Conservation (phyloP, 1,140 invertebrate genomes). For the Euwallacea similis region DNA sequence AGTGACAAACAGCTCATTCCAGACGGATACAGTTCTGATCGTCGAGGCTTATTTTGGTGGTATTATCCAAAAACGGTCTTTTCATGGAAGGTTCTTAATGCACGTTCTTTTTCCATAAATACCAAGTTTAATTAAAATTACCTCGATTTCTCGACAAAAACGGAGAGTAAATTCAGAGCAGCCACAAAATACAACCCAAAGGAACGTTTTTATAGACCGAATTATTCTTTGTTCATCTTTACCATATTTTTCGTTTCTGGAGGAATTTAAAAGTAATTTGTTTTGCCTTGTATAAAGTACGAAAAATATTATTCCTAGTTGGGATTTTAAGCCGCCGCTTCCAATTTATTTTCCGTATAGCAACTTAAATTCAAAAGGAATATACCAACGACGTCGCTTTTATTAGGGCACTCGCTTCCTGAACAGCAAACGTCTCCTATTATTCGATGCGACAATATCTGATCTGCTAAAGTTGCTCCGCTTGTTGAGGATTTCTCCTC, state of each 20-base stretch:
- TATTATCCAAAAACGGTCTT: too few relatives aligned
- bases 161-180: not conserved
- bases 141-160: conserved; percentile 12
- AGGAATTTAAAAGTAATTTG: conserved; percentile 34
- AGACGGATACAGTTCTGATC: too few relatives aligned
- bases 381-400: conserved; percentile 26
- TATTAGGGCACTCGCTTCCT: conserved; percentile 23
- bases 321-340: conserved; percentile 29
- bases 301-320: conserved; percentile 27
- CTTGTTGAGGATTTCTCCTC: conserved; percentile 7
- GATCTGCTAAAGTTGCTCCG: conserved; percentile 14
- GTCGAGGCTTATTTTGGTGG: too few relatives aligned
- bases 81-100: too few relatives aligned
- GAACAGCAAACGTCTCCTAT: conserved; percentile 18
- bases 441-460: conserved; percentile 30
- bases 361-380: conserved; percentile 31
- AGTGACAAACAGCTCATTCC: too few relatives aligned
- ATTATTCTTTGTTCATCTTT: conserved; percentile 26
- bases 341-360: conserved; percentile 30
- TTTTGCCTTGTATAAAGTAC: conserved; percentile 29
- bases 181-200: conserved; percentile 1
- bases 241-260: conserved; percentile 30
- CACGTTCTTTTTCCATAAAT: not conserved
- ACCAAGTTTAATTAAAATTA: conserved; percentile 22
- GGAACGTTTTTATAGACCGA: conserved; percentile 13